Evolutionary conservation across 2,797 vertebrate species (phyloP).

Genomic region (Rousettus madagascariensis): DNA sequence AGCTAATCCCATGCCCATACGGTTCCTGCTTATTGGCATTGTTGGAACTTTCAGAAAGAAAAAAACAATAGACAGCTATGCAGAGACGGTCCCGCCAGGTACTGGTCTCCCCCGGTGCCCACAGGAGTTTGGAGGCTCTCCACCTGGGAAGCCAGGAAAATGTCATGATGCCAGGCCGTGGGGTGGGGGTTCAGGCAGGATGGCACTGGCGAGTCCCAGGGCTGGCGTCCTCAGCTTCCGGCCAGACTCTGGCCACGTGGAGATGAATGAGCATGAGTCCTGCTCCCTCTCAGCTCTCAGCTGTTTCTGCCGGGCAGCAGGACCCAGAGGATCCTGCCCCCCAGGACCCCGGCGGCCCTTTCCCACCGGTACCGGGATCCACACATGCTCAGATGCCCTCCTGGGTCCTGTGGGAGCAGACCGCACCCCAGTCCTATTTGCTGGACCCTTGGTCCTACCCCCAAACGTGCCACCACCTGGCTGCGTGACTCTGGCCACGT

Average conservation of each 20-base stretch:
- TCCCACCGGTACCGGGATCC: neutral
- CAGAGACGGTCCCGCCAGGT: neutral
- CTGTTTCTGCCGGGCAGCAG: neutral
- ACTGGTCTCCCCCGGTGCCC: neutral
- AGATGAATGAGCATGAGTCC: neutral
- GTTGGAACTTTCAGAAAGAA: neutral
- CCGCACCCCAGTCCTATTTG: rapidly evolving
- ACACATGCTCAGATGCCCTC: neutral
- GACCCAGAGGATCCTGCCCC: neutral
- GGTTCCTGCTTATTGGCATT: neutral
- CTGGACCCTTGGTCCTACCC: neutral
- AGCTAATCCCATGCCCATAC: neutral
- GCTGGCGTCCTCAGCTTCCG: neutral
- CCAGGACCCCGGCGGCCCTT: neutral
- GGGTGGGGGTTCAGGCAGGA: neutral
- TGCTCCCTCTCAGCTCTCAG: neutral
- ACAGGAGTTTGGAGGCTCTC: neutral
- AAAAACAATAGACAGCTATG: neutral
- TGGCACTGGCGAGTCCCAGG: rapidly evolving
- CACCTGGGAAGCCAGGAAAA: neutral
- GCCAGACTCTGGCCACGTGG: neutral
- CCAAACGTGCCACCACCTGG: neutral
- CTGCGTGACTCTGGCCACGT: neutral
- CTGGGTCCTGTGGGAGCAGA: neutral
- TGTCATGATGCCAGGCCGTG: neutral